phyloP scores from a whole-genome alignment of 2,113 vertebrate genomes.

The Dunckerocampus dactyliophorus region DNA sequence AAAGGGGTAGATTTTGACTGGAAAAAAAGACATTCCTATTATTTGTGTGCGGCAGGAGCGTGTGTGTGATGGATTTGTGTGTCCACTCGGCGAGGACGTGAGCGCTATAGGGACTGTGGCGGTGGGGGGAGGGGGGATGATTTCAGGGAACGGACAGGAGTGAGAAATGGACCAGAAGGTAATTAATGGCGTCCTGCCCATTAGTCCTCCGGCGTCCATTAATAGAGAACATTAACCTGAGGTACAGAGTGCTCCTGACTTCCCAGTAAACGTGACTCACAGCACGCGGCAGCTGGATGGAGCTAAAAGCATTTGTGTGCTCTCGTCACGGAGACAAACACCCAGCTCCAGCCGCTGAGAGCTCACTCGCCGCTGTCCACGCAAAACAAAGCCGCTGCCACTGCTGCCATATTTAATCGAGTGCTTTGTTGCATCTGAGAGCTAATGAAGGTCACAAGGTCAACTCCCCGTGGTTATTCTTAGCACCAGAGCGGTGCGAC shows the following conservation, averaged over 20 bases:
- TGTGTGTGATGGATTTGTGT: slow-evolving; percentile 32
- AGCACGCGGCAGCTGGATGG: slow-evolving; percentile 45
- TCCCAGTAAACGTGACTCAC: slow-evolving; percentile 74
- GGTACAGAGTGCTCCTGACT: slow-evolving; percentile 75
- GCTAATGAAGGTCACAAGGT: not conserved
- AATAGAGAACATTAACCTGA: slow-evolving; percentile 81
- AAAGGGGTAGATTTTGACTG: no score
- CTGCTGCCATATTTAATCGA: slow-evolving; percentile 23
- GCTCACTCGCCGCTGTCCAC: slow-evolving; percentile 33
- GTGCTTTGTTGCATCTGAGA: slow-evolving; percentile 43
- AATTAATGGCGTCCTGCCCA: slow-evolving; percentile 72
- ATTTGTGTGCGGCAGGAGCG: slow-evolving; percentile 16
- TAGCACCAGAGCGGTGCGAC: slow-evolving; percentile 42
- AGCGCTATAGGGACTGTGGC: slow-evolving; percentile 17
- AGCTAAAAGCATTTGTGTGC: slow-evolving; percentile 69
- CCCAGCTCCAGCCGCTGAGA: slow-evolving; percentile 9
- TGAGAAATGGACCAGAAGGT: slow-evolving; percentile 73
- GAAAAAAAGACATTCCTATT: slow-evolving; percentile 24
- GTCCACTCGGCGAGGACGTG: slow-evolving; percentile 35
- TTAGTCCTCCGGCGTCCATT: slow-evolving; percentile 70
- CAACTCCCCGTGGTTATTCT: not conserved
- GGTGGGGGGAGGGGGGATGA: slow-evolving; percentile 43
- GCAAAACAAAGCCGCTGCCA: not conserved
- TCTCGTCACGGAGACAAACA: slow-evolving; percentile 62
- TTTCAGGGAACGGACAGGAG: slow-evolving; percentile 59